Evolutionary conservation across 1,140 invertebrate species (phyloP).

Genomic region (Ceratosolen fusciceps): DNA sequence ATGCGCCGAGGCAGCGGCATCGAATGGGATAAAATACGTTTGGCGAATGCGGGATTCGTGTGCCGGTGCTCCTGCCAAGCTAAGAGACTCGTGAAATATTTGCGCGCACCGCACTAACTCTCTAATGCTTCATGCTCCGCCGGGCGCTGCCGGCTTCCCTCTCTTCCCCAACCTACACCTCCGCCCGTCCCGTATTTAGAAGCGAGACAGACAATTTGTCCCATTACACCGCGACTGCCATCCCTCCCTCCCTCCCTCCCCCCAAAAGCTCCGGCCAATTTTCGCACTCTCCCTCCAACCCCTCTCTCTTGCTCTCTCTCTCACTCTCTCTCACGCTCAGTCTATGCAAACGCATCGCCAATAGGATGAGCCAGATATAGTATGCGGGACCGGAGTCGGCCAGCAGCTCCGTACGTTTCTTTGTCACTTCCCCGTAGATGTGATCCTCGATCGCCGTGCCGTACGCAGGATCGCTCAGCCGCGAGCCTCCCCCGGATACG

Average conservation of each 20-base stretch:
- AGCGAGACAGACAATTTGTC: not conserved
- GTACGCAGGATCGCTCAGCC: not conserved
- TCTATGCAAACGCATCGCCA: not conserved
- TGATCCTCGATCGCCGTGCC: not conserved
- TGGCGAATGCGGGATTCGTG: not conserved
- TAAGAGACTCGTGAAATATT: not conserved
- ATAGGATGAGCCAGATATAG: not conserved
- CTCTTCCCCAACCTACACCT: no score
- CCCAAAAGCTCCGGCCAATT: no score
- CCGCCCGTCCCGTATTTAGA: no score
- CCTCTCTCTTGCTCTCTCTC: not conserved
- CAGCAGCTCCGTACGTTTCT: not conserved
- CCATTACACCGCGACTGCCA: not conserved
- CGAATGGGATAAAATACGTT: conserved; percentile 11
- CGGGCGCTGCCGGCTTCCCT: not conserved
- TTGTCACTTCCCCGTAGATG: not conserved
- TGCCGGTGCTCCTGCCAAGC: not conserved
- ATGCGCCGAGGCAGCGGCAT: not conserved
- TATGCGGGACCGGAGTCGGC: not conserved
- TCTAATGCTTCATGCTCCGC: not conserved
- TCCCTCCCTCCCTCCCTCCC: not conserved
- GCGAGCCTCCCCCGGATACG: not conserved
- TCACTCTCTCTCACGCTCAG: not conserved
- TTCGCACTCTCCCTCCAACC: no score
- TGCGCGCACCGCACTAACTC: not conserved